phyloP scores from a whole-genome alignment of 2,888 invertebrate genomes.

The Drosophila picticornis region DNA sequence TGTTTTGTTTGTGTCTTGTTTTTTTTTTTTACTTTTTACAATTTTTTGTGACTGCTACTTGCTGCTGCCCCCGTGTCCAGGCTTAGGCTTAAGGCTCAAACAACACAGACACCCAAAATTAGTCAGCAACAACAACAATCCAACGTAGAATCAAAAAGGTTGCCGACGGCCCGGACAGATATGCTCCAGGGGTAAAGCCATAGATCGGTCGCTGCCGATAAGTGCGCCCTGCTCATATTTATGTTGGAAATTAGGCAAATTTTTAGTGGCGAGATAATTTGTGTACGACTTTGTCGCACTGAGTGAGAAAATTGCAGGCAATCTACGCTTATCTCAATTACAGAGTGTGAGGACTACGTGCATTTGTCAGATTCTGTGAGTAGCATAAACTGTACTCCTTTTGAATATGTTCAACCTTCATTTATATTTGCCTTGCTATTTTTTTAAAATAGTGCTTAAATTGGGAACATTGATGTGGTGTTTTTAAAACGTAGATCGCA shows the following conservation, averaged over 20 bases:
- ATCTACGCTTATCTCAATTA: conserved; percentile 43
- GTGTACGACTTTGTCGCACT: conserved; percentile 82
- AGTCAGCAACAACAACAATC: conserved; percentile 40
- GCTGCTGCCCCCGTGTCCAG: conserved; percentile 33
- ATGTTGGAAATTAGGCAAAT: conserved; percentile 83
- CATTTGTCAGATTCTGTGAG: conserved; percentile 14
- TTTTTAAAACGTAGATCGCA: too few species aligned
- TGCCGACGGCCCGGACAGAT: conserved; percentile 50
- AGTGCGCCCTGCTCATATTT: conserved; percentile 72
- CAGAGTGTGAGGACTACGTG: conserved; percentile 12
- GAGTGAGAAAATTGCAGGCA: conserved; percentile 74
- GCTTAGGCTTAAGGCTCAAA: conserved; percentile 39
- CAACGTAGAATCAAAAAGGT: conserved; percentile 47
- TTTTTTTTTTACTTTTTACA: conserved; percentile 4
- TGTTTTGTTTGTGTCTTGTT: conserved; percentile 49
- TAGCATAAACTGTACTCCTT: not conserved
- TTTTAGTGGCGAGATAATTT: conserved; percentile 84
- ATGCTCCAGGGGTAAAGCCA: conserved; percentile 12
- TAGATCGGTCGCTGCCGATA: conserved; percentile 81
- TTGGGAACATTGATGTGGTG: not conserved
- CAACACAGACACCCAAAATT: conserved; percentile 52
- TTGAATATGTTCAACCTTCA: conserved; percentile 26
- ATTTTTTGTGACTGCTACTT: conserved; percentile 11
- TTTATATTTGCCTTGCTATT: not conserved
- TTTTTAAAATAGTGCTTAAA: not conserved